Base-by-base conservation (phyloP, 2,797 vertebrate genomes). In the Peromyscus eremicus region DNA sequence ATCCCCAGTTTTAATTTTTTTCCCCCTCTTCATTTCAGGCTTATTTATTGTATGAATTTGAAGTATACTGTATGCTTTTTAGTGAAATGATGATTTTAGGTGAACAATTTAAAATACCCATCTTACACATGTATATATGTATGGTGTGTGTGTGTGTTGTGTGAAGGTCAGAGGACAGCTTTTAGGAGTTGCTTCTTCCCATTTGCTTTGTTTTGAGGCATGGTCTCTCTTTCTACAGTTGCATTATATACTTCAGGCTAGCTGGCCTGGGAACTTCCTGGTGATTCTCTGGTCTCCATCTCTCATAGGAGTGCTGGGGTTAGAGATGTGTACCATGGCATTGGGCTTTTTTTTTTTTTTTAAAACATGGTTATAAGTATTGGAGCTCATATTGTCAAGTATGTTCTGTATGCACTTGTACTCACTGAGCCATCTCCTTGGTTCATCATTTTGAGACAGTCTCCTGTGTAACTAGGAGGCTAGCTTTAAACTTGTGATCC, bases 11-110 rank as follows among this genome's bases (percentile, higher is more conserved):
- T 27, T 84, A 10, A 57, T 57, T 37, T 4, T 4, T 1, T 1
- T 11, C 5, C 21, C 34, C 34, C 11, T 11, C 34, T 64, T 75
- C 29, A 60, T 91, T 91, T 79, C 32, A 70, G 34, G 19, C 77
- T 86, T 91, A 82, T 81, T 91, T 94, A 76, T 89, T 64, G 19
- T 94, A 66, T 64, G 66, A 66, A 57, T 88, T 88, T 71, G 70
- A 80, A 76, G 49, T 71, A 10, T 79, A 79, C 62, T 66, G 19
- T n/a, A 55, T 77, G 43, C 37, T 55, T 76, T 84, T 55, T 23
- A 80, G 77, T 80, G 77, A 55, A 49, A 32, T 77, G 49, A 52
- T 79, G 49, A 52, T 80, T 80, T 52, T 80, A 80, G 46, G 52
- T 57, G 57, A 57, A n/a, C 52, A 57, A n/a, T 80, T 57, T 80